These are phyloP conservation scores for Acanthornis magna DNA, from an alignment of 2,797 vertebrate genomes.

Conservation along the genomic window DNA sequence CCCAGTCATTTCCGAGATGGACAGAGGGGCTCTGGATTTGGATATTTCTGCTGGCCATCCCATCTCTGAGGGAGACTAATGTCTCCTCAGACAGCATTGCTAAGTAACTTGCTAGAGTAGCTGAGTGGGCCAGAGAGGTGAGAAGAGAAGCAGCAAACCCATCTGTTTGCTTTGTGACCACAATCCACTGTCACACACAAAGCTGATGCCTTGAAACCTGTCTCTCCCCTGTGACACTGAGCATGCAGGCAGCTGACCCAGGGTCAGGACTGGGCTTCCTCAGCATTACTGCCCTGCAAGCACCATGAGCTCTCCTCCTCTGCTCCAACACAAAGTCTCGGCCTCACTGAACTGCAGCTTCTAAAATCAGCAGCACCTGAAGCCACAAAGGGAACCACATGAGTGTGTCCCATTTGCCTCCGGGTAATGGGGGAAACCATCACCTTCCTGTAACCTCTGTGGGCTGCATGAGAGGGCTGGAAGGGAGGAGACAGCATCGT, in stretches of 20 bases:
- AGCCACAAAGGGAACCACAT: neutral
- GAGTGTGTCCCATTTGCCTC: neutral
- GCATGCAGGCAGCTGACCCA: neutral
- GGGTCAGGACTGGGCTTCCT: neutral
- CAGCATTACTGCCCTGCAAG: neutral
- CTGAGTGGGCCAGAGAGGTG: neutral
- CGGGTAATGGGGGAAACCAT: fast-evolving
- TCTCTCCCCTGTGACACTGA: neutral
- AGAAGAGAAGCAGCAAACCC: neutral
- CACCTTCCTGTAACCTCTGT: neutral
- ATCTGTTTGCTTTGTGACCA: neutral
- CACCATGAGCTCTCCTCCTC: neutral
- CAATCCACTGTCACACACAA: neutral
- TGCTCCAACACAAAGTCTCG: neutral
- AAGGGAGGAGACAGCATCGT: fast-evolving
- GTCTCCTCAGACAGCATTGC: neutral
- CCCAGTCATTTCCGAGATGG: fast-evolving
- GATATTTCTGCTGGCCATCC: neutral
- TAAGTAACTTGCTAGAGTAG: neutral
- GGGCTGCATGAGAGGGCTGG: neutral
- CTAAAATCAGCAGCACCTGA: neutral
- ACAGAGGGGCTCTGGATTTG: neutral
- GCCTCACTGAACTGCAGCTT: neutral
- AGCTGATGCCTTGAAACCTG: neutral
- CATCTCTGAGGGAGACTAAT: neutral